Conservation (phyloP, 2,113 vertebrate species). For the Quiscalus mexicanus region DNA sequence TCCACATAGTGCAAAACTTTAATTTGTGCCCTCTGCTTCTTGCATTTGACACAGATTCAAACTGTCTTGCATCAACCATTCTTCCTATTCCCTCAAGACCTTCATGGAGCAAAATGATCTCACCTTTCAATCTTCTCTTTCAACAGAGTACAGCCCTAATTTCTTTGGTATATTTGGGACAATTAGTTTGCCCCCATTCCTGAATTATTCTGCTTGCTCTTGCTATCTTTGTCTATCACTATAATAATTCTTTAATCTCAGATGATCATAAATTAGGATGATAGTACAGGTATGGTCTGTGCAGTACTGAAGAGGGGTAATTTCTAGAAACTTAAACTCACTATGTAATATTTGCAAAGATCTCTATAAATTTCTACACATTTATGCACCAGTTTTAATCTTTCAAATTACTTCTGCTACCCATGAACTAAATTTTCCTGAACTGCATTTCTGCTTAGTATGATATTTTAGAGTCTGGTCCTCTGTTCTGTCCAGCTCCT, state of each 20-base stretch:
- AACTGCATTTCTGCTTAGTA: neutral
- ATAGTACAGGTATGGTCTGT: constrained; percentile 12
- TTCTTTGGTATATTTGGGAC: constrained; percentile 8
- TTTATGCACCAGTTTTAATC: neutral
- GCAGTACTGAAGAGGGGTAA: neutral
- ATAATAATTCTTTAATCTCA: constrained; percentile 8
- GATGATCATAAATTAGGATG: constrained; percentile 32
- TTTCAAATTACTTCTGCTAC: neutral
- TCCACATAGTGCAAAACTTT: constrained; percentile 26
- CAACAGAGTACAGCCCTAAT: neutral
- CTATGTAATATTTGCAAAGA: constrained; percentile 23
- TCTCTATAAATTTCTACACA: neutral
- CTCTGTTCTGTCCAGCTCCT: constrained; percentile 16
- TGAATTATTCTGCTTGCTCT: neutral
- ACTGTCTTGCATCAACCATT: neutral
- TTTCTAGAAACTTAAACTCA: constrained; percentile 45
- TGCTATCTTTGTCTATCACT: neutral
- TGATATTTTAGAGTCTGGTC: neutral
- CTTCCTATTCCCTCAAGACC: constrained; percentile 11
- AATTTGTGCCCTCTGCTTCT: constrained; percentile 16
- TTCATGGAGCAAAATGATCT: neutral
- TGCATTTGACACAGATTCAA: constrained; percentile 45
- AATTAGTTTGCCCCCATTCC: neutral
- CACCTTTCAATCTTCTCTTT: constrained; percentile 1
- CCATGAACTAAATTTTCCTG: neutral